Base-by-base conservation (phyloP, 2,797 vertebrate species). In the Peromyscus nudipes region DNA sequence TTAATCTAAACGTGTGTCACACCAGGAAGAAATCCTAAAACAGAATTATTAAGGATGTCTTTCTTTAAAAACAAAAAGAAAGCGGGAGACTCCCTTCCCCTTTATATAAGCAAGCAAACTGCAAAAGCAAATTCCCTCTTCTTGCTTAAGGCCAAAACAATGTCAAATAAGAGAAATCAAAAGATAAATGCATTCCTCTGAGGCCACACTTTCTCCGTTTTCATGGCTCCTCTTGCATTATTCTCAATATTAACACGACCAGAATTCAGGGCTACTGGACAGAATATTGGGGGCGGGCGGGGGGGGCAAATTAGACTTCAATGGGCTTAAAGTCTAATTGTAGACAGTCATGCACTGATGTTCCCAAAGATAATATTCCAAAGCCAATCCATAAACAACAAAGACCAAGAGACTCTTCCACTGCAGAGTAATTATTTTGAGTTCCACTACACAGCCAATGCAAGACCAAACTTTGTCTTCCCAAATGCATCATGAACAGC, bases 81-180 rank as follows among this genome's bases (percentile, higher is more conserved):
- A 81, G 1, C 81, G 83, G 34, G 27, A 49, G 21, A 23, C 84
- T 87, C 67, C 95, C 96, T 95, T 89, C 84, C 76, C 81, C 64
- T 97, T 96, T 94, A 89, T 82, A 94, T 92, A 97, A 97, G 94
- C 83, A 92, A 93, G 86, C 46, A 19, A 95, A 91, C 82, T 46
- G 75, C 65, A 93, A 92, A 93, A 97, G 88, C 85, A 96, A 96
- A 97, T 96, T 91, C 97, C 85, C 37, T 94, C 43, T 71, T 92
- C 96, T 97, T 80, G 95, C 96, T 97, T 96, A 97, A 97, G 98
- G 97, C 97, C 90, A 96, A 98, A 97, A 98, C 91, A 97, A 79
- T 96, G 96, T 97, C 95, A 97, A 97, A 96, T 96, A 96, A 96
- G 96, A 96, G 92, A 97, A 97, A 97, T 85, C 94, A 97, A 97